These are phyloP conservation scores for Pygoscelis adeliae DNA, from an alignment of 2,113 vertebrate genomes.

Conservation along the genomic window DNA sequence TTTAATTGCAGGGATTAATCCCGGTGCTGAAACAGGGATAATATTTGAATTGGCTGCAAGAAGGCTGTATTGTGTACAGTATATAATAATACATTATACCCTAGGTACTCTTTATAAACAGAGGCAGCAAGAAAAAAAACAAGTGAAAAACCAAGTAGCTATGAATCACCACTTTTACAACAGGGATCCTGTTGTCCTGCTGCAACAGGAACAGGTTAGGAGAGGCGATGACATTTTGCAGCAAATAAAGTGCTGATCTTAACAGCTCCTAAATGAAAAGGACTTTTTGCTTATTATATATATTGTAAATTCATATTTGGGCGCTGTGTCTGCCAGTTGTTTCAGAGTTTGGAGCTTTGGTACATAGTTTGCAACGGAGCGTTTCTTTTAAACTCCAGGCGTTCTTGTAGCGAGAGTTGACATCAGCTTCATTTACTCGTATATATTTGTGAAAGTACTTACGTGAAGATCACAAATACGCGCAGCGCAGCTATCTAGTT, in stretches of 20 bases:
- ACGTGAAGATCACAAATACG: slow-evolving; percentile 73
- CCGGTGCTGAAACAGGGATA: not conserved
- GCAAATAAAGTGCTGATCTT: not conserved
- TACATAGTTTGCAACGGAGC: not conserved
- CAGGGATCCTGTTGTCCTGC: not conserved
- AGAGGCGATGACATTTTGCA: not conserved
- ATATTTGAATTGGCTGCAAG: not conserved
- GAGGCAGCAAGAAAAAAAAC: not conserved
- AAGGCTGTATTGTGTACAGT: not conserved
- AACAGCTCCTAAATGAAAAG: not conserved
- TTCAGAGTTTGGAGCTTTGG: not conserved
- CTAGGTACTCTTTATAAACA: not conserved
- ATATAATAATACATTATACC: not conserved
- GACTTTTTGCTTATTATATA: not conserved
- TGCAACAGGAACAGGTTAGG: not conserved
- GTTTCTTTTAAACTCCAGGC: slow-evolving; percentile 19
- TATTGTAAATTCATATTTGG: not conserved
- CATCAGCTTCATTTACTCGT: slow-evolving; percentile 47
- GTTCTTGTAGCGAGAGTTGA: slow-evolving; percentile 10
- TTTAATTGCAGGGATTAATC: slow-evolving; percentile 28
- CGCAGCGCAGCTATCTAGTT: slow-evolving; percentile 62
- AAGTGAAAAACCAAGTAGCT: not conserved
- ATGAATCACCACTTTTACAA: not conserved
- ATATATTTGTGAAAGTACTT: slow-evolving; percentile 74
- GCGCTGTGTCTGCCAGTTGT: not conserved